Evolutionary conservation across 2,113 vertebrate species (phyloP).

Genomic region (Chlamydotis undulata): DNA sequence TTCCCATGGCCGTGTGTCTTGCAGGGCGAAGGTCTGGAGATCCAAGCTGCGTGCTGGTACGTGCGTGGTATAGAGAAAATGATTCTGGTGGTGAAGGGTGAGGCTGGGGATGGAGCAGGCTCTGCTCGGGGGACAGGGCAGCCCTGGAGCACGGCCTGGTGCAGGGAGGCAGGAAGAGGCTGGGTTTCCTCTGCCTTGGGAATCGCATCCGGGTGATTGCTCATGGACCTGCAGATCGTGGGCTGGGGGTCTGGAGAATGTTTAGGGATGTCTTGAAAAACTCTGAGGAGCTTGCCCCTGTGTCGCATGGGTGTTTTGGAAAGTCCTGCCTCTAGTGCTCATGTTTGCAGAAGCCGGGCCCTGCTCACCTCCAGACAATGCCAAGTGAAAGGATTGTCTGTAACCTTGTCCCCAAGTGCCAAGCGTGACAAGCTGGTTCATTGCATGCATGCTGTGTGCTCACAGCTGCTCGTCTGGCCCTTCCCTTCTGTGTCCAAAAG

Average conservation of each 20-base stretch:
- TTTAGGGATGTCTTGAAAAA: not conserved
- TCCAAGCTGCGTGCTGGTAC: accelerated
- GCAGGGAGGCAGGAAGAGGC: not conserved
- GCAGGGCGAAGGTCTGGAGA: not conserved
- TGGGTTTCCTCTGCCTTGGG: not conserved
- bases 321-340: not conserved
- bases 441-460: accelerated
- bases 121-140: not conserved
- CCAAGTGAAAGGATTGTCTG: not conserved
- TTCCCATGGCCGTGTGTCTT: accelerated
- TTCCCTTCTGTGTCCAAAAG: not conserved
- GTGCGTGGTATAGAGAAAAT: not conserved
- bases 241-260: not conserved
- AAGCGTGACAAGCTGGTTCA: not conserved
- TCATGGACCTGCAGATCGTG: accelerated
- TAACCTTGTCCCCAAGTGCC: not conserved
- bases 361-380: not conserved
- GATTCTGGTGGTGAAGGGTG: not conserved
- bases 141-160: not conserved
- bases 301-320: not conserved
- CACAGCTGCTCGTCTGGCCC: not conserved
- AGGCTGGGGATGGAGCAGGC: not conserved
- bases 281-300: accelerated
- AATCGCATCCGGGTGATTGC: too few species aligned
- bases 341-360: not conserved